Evolutionary conservation across 2,797 vertebrate genomes (phyloP), one percentile per base, ranked within the genome.

Genomic region (Enteromius viviparus): DNA sequence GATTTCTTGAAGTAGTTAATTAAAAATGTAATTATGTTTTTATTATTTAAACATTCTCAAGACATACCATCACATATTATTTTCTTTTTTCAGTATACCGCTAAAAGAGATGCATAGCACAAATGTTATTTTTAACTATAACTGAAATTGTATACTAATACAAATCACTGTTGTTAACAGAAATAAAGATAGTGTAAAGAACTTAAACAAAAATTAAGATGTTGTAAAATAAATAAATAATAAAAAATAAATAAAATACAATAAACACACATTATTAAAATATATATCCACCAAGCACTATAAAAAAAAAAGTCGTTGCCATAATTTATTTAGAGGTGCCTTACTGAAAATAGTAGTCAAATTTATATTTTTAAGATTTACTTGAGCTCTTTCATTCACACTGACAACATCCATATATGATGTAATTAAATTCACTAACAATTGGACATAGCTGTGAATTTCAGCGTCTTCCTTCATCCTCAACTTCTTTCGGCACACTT

Each of bases 391-490:
- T 10, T 32, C 5, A 26, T 42, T 69, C n/a, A 69, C 65, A 37
- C 47, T 69, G n/a, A 47, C 49, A 51, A 75, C n/a, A 37, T 68
- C 49, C 58, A 80, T 47, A 62, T 11, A 72, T 0, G 1, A 10
- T 62, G 8, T 23, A 60, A 83, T 55, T 58, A 78, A 34, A 78
- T 85, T 78, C 79, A 82, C 58, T 14, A 32, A 65, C 37, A 78
- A 51, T 72, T 71, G 78, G 26, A 78, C 47, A 77, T n/a, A 45
- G 66, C 84, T 81, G 55, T 77, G 65, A 78, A 62, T 58, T 76
- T 72, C 64, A 12, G 26, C 21, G 45, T 34, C 45, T 81, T 75
- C 26, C 60, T 23, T 34, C 12, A 26, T 84, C 66, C 40, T 58
- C 58, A 78, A 74, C 42, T 66, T 58, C 17, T 40, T 62, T 47